Conservation (phyloP, 2,888 invertebrate species). For the Polydesmus complanatus region DNA sequence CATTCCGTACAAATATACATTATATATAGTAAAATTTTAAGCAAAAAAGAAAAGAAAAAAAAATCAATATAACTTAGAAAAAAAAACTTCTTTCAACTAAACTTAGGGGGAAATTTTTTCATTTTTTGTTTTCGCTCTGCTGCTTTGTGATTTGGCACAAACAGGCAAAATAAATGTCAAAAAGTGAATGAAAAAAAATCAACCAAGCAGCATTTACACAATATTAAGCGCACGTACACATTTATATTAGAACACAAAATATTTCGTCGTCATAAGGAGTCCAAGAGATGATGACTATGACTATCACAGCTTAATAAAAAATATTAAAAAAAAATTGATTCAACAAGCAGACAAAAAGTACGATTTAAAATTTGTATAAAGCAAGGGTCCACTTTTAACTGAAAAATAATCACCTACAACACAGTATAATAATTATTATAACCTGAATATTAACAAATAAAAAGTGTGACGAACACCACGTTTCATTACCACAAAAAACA, state of each 20-base stretch:
- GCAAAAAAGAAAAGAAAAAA: too few species aligned
- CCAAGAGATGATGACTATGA: not conserved
- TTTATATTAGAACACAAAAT: not conserved
- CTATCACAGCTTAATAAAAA: not conserved
- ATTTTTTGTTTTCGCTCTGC: not conserved
- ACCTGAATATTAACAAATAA: not conserved
- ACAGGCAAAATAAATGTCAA: not conserved
- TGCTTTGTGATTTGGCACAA: not conserved
- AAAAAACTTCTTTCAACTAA: too few species aligned
- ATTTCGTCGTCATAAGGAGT: not conserved
- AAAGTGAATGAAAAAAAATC: not conserved
- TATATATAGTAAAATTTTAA: too few species aligned
- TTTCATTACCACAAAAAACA: conserved; percentile 29
- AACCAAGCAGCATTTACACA: not conserved
- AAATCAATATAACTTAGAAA: too few species aligned
- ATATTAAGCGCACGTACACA: not conserved
- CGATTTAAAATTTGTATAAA: not conserved
- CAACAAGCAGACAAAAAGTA: not conserved
- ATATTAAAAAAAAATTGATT: not conserved
- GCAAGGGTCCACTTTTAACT: not conserved
- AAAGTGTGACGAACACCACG: conserved; percentile 23
- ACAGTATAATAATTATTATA: conserved; percentile 6
- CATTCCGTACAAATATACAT: too few species aligned
- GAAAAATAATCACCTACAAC: too few species aligned
- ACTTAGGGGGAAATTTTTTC: not conserved